Evolutionary conservation across 2,888 invertebrate genomes (phyloP).

Genomic region (Epinotia ramella): DNA sequence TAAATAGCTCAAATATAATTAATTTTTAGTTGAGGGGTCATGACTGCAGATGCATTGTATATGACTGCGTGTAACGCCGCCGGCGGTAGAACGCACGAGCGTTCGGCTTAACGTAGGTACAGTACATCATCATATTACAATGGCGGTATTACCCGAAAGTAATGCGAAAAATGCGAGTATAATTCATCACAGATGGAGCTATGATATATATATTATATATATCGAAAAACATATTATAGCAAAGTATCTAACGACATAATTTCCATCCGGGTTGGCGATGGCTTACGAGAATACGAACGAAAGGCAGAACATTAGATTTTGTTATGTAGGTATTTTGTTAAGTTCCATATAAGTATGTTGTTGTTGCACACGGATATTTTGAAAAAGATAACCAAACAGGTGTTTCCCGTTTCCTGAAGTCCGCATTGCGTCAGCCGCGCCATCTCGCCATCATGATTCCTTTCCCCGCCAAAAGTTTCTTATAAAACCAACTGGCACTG

Average conservation of each 20-base stretch:
- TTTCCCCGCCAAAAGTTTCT: conserved; percentile 28
- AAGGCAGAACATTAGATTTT: no score
- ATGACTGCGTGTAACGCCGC: conserved; percentile 10
- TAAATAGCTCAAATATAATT: not conserved
- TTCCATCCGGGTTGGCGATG: no score
- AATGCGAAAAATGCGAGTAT: not conserved
- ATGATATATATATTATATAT: no score
- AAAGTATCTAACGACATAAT: no score
- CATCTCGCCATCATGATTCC: not conserved
- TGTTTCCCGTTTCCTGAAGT: conserved; percentile 2
- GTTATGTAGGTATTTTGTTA: no score
- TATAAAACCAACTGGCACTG: conserved; percentile 34
- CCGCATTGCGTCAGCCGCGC: not conserved
- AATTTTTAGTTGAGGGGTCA: not conserved
- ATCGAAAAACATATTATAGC: no score
- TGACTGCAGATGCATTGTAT: conserved; percentile 9
- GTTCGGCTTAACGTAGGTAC: no score
- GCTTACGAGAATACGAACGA: no score
- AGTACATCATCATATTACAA: not conserved
- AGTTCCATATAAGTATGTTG: no score
- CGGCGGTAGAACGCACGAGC: conserved; percentile 11
- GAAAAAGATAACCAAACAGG: not conserved
- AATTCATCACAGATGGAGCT: no score
- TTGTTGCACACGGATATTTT: no score
- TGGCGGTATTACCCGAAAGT: no score